A percentile compares a stretch with the other conserved stretches of the same genome.
phyloP scores from a whole-genome alignment of 2,888 invertebrate species.

The Aplocera efformata region DNA sequence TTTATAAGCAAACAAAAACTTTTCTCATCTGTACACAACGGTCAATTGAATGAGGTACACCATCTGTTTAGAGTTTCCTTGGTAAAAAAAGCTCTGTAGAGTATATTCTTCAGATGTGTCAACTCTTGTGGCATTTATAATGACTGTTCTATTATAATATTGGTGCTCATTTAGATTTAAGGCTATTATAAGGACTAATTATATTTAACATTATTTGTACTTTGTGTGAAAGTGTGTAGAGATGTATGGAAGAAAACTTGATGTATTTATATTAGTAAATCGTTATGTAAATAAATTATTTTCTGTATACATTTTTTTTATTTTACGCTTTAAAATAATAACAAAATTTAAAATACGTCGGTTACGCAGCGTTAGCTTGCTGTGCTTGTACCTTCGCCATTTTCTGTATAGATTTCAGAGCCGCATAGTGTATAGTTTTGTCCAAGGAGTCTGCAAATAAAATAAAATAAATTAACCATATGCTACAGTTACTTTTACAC shows the following conservation, averaged over 20 bases:
- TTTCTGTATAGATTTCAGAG: conserved; percentile 84
- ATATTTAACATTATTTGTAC: conserved; percentile 26
- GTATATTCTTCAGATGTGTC: no score
- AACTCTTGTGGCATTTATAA: conserved; percentile 6
- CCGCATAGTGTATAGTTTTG: conserved; percentile 87
- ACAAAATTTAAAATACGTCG: conserved; percentile 12
- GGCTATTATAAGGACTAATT: conserved; percentile 30
- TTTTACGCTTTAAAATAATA: conserved; percentile 25
- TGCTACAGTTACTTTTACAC: conserved; percentile 1
- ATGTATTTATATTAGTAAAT: conserved; percentile 63
- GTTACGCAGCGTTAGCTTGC: conserved; percentile 55
- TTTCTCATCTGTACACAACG: no score
- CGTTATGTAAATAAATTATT: conserved; percentile 72
- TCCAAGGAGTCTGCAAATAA: conserved; percentile 85
- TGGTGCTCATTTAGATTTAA: conserved; percentile 54
- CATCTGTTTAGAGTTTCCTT: no score
- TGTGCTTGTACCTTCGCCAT: conserved; percentile 59
- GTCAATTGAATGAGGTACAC: no score
- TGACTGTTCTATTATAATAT: conserved; percentile 26
- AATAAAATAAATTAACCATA: neutral
- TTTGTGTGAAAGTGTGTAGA: conserved; percentile 26
- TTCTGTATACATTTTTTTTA: conserved; percentile 36
- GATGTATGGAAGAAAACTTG: conserved; percentile 28
- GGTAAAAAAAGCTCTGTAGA: neutral
- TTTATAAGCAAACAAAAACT: no score